phyloP scores from a whole-genome alignment of 1,140 invertebrate species.

The Penaeus japonicus region DNA sequence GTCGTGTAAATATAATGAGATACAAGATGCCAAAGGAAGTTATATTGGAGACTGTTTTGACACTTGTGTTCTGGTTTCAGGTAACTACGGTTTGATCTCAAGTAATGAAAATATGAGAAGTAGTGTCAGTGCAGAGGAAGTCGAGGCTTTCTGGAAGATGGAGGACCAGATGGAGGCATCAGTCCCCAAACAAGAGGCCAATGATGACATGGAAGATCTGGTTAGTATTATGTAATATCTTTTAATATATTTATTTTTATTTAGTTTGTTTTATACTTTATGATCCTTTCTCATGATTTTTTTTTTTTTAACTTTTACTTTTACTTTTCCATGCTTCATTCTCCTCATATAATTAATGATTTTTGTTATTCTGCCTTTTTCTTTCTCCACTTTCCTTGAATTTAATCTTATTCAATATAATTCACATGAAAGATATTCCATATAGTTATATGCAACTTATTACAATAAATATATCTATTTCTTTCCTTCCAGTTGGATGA shows the following conservation, averaged over 20 bases:
- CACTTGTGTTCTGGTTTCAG: background rate
- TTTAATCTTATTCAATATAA: too few species aligned
- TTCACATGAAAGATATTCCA: too few species aligned
- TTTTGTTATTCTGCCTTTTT: background rate
- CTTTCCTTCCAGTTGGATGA: conserved; percentile 18
- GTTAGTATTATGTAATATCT: background rate
- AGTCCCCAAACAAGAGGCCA: background rate
- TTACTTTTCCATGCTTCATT: too few species aligned
- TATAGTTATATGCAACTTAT: too few species aligned
- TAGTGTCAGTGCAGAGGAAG: background rate
- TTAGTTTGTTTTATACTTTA: background rate
- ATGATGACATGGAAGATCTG: conserved; percentile 31
- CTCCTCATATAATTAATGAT: background rate
- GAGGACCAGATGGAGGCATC: background rate
- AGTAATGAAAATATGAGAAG: conserved; percentile 27
- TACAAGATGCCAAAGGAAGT: background rate
- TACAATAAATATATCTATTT: too few species aligned
- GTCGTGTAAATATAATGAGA: background rate
- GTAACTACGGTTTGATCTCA: conserved; percentile 23
- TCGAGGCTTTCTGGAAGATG: conserved; percentile 10
- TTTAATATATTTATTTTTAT: background rate
- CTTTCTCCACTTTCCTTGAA: too few species aligned
- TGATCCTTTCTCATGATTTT: too few species aligned
- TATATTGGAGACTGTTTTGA: background rate
- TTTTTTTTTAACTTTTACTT: too few species aligned